Conservation (phyloP, 2,888 invertebrate species). For the Tetheella fluctuosa region DNA sequence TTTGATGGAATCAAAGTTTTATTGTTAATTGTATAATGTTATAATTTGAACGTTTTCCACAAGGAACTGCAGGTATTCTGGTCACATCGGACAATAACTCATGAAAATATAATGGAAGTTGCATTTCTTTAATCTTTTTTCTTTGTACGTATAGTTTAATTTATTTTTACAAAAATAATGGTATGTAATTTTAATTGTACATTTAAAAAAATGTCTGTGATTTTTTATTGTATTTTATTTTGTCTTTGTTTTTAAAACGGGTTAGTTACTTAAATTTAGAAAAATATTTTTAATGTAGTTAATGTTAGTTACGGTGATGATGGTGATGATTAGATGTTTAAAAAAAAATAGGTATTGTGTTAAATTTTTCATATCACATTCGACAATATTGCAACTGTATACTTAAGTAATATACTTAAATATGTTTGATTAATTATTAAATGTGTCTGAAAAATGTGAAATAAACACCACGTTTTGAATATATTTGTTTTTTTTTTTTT, state of each 20-base stretch:
- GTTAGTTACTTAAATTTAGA: slow-evolving; percentile 32
- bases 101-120: too few species aligned
- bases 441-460: neutral
- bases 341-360: neutral
- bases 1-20: slow-evolving; percentile 20
- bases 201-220: slow-evolving; percentile 23
- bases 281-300: slow-evolving; percentile 15
- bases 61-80: too few species aligned
- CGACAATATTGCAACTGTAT: neutral
- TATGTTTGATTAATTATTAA: neutral
- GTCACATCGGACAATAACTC: too few species aligned
- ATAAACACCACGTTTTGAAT: neutral
- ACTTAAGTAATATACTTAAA: too few species aligned
- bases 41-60: slow-evolving; percentile 8
- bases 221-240: slow-evolving; percentile 34
- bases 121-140: too few species aligned
- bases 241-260: slow-evolving; percentile 33
- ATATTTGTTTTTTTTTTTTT: too few species aligned
- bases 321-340: slow-evolving; percentile 15
- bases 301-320: neutral
- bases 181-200: slow-evolving; percentile 22
- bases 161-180: slow-evolving; percentile 24
- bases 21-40: slow-evolving; percentile 11
- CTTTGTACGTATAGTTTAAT: slow-evolving; percentile 15
- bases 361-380: neutral